A percentile compares a stretch with the other conserved stretches of the same genome.
These are phyloP conservation scores for Anastrepha ludens DNA, from an alignment of 1,140 invertebrate species.

Conservation along the genomic window DNA sequence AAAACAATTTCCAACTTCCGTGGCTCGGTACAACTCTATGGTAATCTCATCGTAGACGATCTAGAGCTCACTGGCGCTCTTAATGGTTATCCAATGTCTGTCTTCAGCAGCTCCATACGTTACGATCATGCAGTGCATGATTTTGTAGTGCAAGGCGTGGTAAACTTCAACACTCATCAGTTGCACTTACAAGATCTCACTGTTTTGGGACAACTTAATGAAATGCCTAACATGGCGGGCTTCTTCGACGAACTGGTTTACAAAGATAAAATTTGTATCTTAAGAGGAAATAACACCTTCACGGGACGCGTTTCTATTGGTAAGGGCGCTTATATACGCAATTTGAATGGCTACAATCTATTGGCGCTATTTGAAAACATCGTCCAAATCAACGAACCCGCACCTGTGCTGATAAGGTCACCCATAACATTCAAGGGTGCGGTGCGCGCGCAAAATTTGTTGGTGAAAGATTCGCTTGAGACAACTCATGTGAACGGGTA, in stretches of 20 bases:
- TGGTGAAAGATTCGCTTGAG: conserved; percentile 56
- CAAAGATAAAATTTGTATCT: conserved; percentile 55
- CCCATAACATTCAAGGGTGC: conserved; percentile 61
- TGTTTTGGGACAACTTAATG: conserved; percentile 59
- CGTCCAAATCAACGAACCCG: conserved; percentile 54
- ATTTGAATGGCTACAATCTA: conserved; percentile 60
- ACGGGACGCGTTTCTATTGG: conserved; percentile 64
- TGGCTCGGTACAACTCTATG: conserved; percentile 61
- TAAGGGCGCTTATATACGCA: conserved; percentile 59
- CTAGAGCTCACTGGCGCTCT: conserved; percentile 59
- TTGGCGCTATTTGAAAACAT: conserved; percentile 56
- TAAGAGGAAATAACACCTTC: conserved; percentile 62
- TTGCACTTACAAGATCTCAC: conserved; percentile 59
- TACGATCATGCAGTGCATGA: conserved; percentile 57
- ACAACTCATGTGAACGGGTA: conserved; percentile 61
- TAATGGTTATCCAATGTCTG: conserved; percentile 51
- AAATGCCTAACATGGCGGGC: conserved; percentile 36
- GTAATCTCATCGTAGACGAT: conserved; percentile 59
- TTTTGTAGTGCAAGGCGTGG: conserved; percentile 61
- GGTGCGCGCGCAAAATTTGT: conserved; percentile 48
- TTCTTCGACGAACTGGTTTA: conserved; percentile 65
- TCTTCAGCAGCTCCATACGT: conserved; percentile 57
- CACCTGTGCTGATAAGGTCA: conserved; percentile 56
- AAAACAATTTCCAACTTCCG: conserved; percentile 54
- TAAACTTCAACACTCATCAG: conserved; percentile 37